These are phyloP conservation scores for Xanthostigma xanthostigma DNA, from an alignment of 2,888 invertebrate species.

Conservation along the genomic window DNA sequence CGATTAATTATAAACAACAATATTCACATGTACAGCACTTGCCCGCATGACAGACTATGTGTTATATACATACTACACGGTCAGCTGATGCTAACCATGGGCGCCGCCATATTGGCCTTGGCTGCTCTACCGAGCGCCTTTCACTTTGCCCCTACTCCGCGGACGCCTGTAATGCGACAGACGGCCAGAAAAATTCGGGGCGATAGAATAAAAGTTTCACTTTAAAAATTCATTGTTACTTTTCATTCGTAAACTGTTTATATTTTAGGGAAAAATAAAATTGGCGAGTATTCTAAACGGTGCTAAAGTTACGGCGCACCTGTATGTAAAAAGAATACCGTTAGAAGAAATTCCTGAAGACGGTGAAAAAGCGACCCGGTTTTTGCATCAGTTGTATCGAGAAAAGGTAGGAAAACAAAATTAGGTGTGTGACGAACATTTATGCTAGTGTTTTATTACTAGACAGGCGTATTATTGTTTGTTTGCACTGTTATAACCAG, in stretches of 20 bases:
- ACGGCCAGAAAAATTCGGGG: no score
- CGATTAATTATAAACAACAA: no score
- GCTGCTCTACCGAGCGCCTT: no score
- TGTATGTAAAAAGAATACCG: conserved; percentile 62
- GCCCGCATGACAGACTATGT: no score
- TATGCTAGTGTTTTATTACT: conserved; percentile 2
- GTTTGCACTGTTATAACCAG: conserved; percentile 11
- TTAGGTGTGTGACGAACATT: conserved; percentile 7
- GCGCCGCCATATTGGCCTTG: no score
- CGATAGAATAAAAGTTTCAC: no score
- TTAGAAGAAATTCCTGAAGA: conserved; percentile 59
- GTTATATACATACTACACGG: no score
- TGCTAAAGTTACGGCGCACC: conserved; percentile 47
- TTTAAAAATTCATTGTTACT: no score
- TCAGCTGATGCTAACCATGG: no score
- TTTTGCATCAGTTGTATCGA: conserved; percentile 63
- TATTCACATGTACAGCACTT: no score
- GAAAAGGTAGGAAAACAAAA: conserved; percentile 42
- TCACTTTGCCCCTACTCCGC: no score
- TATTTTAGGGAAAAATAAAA: conserved; percentile 43
- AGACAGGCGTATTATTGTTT: conserved; percentile 7
- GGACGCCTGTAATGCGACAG: no score
- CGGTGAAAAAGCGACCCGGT: conserved; percentile 52
- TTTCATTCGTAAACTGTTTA: conserved; percentile 9
- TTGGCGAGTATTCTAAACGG: conserved; percentile 56